phyloP scores from a whole-genome alignment of 2,113 vertebrate species.

The Bos javanicus region DNA sequence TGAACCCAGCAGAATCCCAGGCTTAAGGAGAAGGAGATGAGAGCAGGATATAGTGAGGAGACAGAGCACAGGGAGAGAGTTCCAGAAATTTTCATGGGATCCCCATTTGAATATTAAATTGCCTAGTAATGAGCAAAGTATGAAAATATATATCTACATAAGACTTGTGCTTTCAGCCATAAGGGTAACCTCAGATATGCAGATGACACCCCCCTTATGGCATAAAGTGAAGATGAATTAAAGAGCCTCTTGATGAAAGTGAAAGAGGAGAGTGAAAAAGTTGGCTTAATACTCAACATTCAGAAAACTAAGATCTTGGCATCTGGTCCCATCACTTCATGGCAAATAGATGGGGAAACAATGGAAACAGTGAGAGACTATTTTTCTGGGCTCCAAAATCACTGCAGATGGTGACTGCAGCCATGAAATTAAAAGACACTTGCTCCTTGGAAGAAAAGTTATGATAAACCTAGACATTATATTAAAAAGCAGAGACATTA shows the following conservation, averaged over 20 bases:
- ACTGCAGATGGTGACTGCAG: not conserved
- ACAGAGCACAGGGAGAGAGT: not conserved
- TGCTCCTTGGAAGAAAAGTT: not conserved
- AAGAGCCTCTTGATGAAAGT: not conserved
- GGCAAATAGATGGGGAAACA: not conserved
- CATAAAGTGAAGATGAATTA: not conserved
- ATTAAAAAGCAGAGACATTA: not conserved
- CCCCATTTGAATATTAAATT: not conserved
- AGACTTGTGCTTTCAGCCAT: not conserved
- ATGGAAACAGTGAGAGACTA: not conserved
- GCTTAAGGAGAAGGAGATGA: not conserved
- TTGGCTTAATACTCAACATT: not conserved
- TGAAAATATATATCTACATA: not conserved
- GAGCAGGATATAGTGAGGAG: not conserved
- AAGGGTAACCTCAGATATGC: not conserved
- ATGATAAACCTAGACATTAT: not conserved
- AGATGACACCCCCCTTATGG: not conserved
- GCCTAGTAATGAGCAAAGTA: not conserved
- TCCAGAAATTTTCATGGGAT: not conserved
- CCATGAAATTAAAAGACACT: not conserved
- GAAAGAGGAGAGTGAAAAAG: not conserved
- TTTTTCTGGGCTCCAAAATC: not conserved
- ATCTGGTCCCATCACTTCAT: not conserved
- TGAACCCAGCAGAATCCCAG: not conserved
- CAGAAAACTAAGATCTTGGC: not conserved